Percentiles rank a stretch among this genome's conserved stretches.
These are phyloP conservation scores for Campylorhamphus procurvoides DNA, from an alignment of 2,113 vertebrate genomes.

Conservation along the genomic window DNA sequence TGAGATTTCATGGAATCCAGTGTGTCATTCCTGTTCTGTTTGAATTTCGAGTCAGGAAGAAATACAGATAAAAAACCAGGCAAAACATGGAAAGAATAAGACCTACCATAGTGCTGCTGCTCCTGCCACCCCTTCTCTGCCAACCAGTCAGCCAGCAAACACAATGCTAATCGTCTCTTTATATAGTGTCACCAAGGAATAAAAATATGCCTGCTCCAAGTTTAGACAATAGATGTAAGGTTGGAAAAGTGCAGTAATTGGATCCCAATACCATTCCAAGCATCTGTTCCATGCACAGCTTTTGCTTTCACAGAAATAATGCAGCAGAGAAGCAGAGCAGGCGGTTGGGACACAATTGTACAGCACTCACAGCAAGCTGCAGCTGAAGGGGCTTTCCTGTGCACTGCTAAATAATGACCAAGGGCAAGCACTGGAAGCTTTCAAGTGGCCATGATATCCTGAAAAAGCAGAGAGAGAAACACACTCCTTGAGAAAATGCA, in stretches of 20 bases:
- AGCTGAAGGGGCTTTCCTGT: constrained; percentile 42
- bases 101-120: constrained; percentile 71
- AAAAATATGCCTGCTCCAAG: constrained; percentile 74
- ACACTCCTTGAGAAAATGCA: background rate
- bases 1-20: background rate
- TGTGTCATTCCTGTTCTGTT: background rate
- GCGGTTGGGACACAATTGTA: background rate
- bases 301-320: constrained; percentile 65
- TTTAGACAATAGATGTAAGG: constrained; percentile 77
- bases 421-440: background rate
- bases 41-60: background rate
- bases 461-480: background rate
- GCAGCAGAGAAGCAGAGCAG: constrained; percentile 47
- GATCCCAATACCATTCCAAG: constrained; percentile 67
- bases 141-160: constrained; percentile 45
- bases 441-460: constrained; percentile 1
- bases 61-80: background rate
- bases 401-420: background rate
- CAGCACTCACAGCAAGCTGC: background rate
- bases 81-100: constrained; percentile 1
- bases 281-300: constrained; percentile 55
- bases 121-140: constrained; percentile 51
- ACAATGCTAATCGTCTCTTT: constrained; percentile 62
- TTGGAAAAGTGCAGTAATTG: constrained; percentile 69
- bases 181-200: constrained; percentile 66